Conservation (phyloP, 2,797 vertebrate species). For the Naso thynnoides region DNA sequence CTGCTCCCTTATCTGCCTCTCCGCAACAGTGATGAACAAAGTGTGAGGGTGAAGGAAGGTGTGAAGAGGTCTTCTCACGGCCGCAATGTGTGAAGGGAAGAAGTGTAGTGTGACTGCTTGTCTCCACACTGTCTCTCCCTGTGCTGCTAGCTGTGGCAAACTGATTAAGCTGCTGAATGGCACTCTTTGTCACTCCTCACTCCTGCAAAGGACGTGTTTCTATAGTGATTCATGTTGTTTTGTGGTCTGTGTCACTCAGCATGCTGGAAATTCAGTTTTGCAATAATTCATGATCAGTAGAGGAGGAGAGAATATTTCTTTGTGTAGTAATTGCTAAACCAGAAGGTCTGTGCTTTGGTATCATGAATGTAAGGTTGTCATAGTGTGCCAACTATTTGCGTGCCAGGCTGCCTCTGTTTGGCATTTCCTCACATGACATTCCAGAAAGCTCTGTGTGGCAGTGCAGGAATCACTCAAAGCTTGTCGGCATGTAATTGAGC, state of each 20-base stretch:
- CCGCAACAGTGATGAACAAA: slow-evolving; percentile 47
- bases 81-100: slow-evolving; percentile 38
- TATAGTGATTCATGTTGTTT: slow-evolving; percentile 48
- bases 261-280: slow-evolving; percentile 8
- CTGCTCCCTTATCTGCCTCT: slow-evolving; percentile 46
- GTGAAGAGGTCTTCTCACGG: slow-evolving; percentile 52
- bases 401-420: slow-evolving; percentile 47
- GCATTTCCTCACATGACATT: slow-evolving; percentile 42
- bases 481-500: slow-evolving; percentile 26
- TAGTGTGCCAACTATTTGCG: slow-evolving; percentile 19
- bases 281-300: background rate
- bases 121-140: slow-evolving; percentile 51
- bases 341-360: slow-evolving; percentile 13
- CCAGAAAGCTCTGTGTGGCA: slow-evolving; percentile 43
- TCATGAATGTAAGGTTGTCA: slow-evolving; percentile 16
- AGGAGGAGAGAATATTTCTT: background rate
- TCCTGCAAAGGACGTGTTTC: slow-evolving; percentile 38
- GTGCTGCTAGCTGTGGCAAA: slow-evolving; percentile 48
- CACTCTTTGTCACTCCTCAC: slow-evolving; percentile 58
- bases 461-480: slow-evolving; percentile 52
- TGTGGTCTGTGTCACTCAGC: slow-evolving; percentile 11
- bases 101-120: slow-evolving; percentile 63
- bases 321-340: slow-evolving; percentile 9
- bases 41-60: slow-evolving; percentile 52
- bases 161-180: slow-evolving; percentile 67